Evolutionary conservation across 2,888 invertebrate genomes (phyloP).

Genomic region (Ichneumoninae sp.): DNA sequence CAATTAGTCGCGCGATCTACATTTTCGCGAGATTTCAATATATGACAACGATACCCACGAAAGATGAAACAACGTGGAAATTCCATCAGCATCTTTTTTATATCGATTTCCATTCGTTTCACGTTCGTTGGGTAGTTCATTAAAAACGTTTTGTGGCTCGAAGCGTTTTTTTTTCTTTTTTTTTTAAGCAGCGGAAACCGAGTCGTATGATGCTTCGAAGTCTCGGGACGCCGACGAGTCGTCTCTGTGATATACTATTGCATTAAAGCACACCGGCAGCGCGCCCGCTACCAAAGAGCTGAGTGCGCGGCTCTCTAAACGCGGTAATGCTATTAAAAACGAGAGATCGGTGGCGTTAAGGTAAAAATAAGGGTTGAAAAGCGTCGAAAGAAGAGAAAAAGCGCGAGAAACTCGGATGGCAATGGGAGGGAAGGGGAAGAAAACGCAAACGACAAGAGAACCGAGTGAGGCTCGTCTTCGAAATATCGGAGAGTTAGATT

Average conservation of each 20-base stretch:
- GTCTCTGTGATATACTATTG: slow-evolving; percentile 35
- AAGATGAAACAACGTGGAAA: neutral
- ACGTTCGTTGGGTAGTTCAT: neutral
- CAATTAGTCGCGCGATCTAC: neutral
- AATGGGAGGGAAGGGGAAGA: slow-evolving; percentile 15
- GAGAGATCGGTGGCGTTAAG: slow-evolving; percentile 17
- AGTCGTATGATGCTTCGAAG: slow-evolving; percentile 21
- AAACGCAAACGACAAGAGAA: slow-evolving; percentile 42
- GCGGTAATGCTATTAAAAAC: slow-evolving; percentile 65
- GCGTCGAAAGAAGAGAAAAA: slow-evolving; percentile 33
- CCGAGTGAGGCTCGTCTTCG: slow-evolving; percentile 54
- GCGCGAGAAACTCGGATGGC: slow-evolving; percentile 27
- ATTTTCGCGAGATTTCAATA: neutral
- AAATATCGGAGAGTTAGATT: slow-evolving; percentile 53
- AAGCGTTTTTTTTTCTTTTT: neutral
- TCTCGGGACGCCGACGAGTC: slow-evolving; percentile 29
- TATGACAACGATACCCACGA: neutral
- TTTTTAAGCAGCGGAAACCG: neutral
- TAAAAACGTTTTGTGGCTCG: neutral
- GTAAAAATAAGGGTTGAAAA: slow-evolving; percentile 28
- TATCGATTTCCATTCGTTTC: neutral
- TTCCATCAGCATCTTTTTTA: slow-evolving; percentile 23
- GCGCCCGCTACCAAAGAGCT: slow-evolving; percentile 49
- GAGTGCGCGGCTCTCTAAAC: slow-evolving; percentile 55
- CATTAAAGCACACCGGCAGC: slow-evolving; percentile 30